Evolutionary conservation across 2,797 vertebrate genomes (phyloP).

Genomic region (Silurus lanzhouensis): DNA sequence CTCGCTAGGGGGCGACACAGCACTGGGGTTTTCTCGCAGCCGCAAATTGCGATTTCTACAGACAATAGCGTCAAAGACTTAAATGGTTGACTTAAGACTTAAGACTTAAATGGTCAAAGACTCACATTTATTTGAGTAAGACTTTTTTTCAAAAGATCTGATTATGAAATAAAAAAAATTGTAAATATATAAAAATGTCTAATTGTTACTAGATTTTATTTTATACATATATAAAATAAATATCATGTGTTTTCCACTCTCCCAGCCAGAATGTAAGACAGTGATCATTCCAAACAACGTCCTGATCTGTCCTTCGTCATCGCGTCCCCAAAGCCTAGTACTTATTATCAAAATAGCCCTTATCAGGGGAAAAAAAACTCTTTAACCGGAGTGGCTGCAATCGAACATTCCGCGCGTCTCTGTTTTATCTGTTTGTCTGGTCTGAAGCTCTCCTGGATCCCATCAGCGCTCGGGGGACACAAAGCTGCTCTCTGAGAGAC

Average conservation of each 20-base stretch:
- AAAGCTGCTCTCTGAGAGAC: slow-evolving; percentile 30
- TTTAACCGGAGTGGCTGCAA: slow-evolving; percentile 42
- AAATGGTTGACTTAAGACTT: no score
- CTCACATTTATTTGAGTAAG: not conserved
- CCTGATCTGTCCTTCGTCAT: not conserved
- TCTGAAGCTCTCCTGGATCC: slow-evolving; percentile 48
- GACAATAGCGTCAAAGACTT: not conserved
- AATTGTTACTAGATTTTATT: no score
- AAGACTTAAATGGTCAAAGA: no score
- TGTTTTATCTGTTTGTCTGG: slow-evolving; percentile 60
- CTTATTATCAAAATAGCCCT: slow-evolving; percentile 19
- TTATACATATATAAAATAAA: no score
- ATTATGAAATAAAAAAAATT: no score
- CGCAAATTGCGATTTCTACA: not conserved
- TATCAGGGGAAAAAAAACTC: slow-evolving; percentile 13
- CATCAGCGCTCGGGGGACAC: slow-evolving; percentile 52
- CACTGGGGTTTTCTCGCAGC: slow-evolving; percentile 32
- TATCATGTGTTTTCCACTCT: no score
- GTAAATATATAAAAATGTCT: no score
- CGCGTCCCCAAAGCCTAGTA: not conserved
- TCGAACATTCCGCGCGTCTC: slow-evolving; percentile 57
- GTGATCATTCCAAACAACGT: not conserved
- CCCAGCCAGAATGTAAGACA: not conserved
- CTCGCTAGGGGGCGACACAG: slow-evolving; percentile 73
- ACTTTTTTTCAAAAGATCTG: not conserved